Evolutionary conservation across 2,797 vertebrate species (phyloP), one percentile per base, ranked within the genome.

Genomic region (Mus minutoides): DNA sequence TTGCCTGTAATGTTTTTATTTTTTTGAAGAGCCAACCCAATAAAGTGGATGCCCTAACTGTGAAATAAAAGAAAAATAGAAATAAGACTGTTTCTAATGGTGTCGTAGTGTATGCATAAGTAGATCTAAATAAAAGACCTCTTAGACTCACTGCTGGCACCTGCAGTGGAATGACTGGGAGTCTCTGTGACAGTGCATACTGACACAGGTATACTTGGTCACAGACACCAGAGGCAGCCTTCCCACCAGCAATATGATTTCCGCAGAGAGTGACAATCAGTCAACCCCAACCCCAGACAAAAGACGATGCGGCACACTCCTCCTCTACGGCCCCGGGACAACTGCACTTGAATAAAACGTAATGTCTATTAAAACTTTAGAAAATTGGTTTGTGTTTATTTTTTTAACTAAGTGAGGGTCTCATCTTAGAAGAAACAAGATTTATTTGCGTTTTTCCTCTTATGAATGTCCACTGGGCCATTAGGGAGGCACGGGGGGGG

Each of bases 41-140:
- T n/a, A 54, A 49, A 24, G 62, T 7, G 3, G 73, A 40, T 91
- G 10, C 0, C 29, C 56, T 69, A 77, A 34, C 21, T 3, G 1
- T 75, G 62, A 88, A 94, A 31, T 5, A 9, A 75, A 58, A 92
- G 56, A 94, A 78, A 92, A 92, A 90, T 7, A 87, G 43, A 58
- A 62, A 75, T 17, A 56, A 76, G 31, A 52, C 2, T 24, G 29
- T 80, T 60, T 58, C 21, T 71, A 87, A 71, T 16, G 43, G n/a
- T n/a, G 6, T 49, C 24, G 37, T 14, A 26, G n/a, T 40, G 2
- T 22, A 11, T 56, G 85, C 34, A 22, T 29, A 37, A 34, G 14
- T 5, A 12, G 34, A 29, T 31, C 29, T 78, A 69, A 69, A 0
- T 8, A 22, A 31, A 12, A 58, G 49, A 34, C 37, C 29, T 54